Conservation (phyloP, 2,797 vertebrate species). For the Trachurus trachurus region DNA sequence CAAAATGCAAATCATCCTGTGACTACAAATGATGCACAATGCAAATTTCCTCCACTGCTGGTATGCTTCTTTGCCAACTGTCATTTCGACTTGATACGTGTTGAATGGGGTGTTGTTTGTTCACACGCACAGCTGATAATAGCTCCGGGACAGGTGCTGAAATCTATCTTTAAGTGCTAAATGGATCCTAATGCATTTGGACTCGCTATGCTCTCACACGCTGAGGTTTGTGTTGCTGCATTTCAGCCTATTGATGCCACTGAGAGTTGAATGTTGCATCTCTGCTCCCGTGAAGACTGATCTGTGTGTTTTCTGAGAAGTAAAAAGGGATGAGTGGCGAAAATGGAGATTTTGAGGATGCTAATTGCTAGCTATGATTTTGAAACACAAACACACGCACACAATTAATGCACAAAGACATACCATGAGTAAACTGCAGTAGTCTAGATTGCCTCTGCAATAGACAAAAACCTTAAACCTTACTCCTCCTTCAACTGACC, state of each 20-base stretch:
- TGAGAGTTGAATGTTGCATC: background rate
- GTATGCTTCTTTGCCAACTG: background rate
- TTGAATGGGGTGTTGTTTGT: constrained; percentile 19
- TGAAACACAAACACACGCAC: background rate
- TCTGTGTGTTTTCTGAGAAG: background rate
- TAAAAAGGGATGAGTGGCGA: no score
- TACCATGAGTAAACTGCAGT: background rate
- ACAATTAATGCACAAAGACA: background rate
- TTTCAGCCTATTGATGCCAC: background rate
- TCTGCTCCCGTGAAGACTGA: background rate
- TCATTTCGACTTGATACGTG: background rate
- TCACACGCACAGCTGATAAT: background rate
- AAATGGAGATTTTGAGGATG: background rate
- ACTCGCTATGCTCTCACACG: background rate
- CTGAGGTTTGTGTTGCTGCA: background rate
- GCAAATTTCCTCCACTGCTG: background rate
- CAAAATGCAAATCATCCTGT: background rate
- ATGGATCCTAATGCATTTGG: background rate
- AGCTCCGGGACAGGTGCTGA: background rate
- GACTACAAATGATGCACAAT: background rate
- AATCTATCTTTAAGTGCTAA: constrained; percentile 1
- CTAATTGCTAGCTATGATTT: background rate
- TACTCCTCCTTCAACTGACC: background rate
- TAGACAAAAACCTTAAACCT: background rate
- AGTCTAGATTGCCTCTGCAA: background rate